phyloP scores from a whole-genome alignment of 2,113 vertebrate species.

The Lophotis ruficrista region DNA sequence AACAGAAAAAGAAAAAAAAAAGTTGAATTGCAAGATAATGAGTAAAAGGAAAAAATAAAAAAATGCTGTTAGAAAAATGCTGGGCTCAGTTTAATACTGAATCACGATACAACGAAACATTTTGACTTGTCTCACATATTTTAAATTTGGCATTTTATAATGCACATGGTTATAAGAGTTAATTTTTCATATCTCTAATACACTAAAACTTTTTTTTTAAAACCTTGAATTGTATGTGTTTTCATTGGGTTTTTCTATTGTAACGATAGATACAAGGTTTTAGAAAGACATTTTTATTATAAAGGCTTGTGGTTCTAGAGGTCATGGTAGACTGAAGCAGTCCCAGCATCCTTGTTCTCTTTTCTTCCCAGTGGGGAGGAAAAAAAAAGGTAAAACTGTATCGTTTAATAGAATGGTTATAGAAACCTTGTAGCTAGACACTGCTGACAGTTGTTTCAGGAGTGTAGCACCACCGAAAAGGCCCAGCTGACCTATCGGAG shows the following conservation, averaged over 20 bases:
- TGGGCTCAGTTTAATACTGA: neutral
- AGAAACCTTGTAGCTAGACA: neutral
- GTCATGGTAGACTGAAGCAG: neutral
- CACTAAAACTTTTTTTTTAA: neutral
- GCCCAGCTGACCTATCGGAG: neutral
- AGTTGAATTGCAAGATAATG: neutral
- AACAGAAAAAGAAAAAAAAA: neutral
- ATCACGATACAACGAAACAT: neutral
- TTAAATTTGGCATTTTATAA: neutral
- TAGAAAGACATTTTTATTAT: neutral
- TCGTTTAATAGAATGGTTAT: neutral
- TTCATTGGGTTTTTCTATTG: neutral
- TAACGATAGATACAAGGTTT: neutral
- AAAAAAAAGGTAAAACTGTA: neutral
- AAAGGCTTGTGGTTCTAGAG: neutral
- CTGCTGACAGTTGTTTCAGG: neutral
- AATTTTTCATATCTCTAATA: neutral
- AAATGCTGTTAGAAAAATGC: neutral
- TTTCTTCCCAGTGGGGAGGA: neutral
- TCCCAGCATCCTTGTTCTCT: neutral
- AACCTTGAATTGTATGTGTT: neutral
- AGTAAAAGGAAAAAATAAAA: neutral
- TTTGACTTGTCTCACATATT: neutral
- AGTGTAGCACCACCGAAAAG: neutral
- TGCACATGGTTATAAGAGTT: rapidly evolving